phyloP scores from a whole-genome alignment of 2,113 vertebrate species.

The Astur gentilis region DNA sequence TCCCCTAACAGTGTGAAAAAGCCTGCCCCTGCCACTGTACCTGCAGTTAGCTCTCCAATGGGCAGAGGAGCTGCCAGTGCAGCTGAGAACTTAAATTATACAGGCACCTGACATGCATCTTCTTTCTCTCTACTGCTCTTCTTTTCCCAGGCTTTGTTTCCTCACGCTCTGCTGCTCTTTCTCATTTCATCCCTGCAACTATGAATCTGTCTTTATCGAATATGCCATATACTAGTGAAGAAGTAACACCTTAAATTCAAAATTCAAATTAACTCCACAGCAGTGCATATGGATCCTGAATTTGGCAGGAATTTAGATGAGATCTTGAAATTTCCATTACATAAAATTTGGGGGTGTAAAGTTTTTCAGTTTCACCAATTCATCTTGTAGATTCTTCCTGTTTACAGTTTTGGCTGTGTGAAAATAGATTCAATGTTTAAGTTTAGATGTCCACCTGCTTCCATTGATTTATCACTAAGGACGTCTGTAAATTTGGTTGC shows the following conservation, averaged over 20 bases:
- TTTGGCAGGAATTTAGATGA: slow-evolving; percentile 20
- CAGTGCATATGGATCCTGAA: slow-evolving; percentile 32
- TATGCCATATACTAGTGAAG: not conserved
- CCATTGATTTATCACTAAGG: not conserved
- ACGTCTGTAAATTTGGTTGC: not conserved
- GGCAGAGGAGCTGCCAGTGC: not conserved
- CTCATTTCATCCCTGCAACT: not conserved
- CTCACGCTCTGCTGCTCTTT: not conserved
- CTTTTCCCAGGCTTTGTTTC: not conserved
- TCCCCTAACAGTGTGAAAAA: not conserved
- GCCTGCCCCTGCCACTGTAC: not conserved
- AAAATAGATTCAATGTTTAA: not conserved
- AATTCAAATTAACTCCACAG: slow-evolving; percentile 29
- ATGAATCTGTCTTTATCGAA: not conserved
- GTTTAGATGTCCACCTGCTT: not conserved
- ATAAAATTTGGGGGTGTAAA: slow-evolving; percentile 10
- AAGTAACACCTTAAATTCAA: slow-evolving; percentile 33
- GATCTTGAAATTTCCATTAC: slow-evolving; percentile 1
- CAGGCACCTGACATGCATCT: not conserved
- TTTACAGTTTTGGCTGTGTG: not conserved
- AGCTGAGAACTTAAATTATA: not conserved
- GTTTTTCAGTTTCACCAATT: not conserved
- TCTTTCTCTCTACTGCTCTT: not conserved
- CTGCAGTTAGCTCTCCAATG: not conserved
- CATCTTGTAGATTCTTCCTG: not conserved